Evolutionary conservation across 2,797 vertebrate species (phyloP), one percentile per base, ranked within the genome.

Genomic region (Hydrolagus colliei): DNA sequence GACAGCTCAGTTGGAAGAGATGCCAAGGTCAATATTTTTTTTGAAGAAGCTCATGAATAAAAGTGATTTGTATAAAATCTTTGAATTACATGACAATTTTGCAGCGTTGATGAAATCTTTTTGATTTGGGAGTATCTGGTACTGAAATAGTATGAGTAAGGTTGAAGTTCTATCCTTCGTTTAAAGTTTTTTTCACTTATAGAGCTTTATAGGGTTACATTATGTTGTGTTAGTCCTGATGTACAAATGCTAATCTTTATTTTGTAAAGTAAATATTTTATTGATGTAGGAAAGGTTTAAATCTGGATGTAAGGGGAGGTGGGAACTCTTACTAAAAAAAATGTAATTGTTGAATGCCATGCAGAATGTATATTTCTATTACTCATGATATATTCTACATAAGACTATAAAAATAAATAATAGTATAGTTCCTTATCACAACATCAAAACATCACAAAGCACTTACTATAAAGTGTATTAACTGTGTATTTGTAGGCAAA

Each of bases 321-420:
- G 6, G 22, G n/a, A 18, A 52, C 41, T 52, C 41, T 6, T 52
- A 52, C 6, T 11, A 32, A 68, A 82, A 11, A 18, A 13, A 82
- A 3, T 8, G 1, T 9, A 2, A 35, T 68, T 9, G 10, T 18
- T 35, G 86, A 89, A 89, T 90, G 89, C 86, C 73, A 88, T 89
- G 88, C 88, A 86, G 22, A 89, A 52, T 89, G 75, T 89, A 91
- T 90, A 91, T 87, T 92, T 88, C 88, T 71, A 87, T 67, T 89
- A 62, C 87, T 65, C 90, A 92, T 90, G 92, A 86, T 91, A 59
- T 89, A 52, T 88, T 90, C 90, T 92, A 92, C 92, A 89, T 92
- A 72, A 92, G 32, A 85, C 85, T 91, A 91, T 90, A 41, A 88
- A 88, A 16, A 59, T 77, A 20, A n/a, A 88, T 88, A 80, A 52